A percentile compares a stretch with the other conserved stretches of the same genome.
These are phyloP conservation scores for Mungos mungo DNA, from an alignment of 2,113 vertebrate species.

Conservation along the genomic window DNA sequence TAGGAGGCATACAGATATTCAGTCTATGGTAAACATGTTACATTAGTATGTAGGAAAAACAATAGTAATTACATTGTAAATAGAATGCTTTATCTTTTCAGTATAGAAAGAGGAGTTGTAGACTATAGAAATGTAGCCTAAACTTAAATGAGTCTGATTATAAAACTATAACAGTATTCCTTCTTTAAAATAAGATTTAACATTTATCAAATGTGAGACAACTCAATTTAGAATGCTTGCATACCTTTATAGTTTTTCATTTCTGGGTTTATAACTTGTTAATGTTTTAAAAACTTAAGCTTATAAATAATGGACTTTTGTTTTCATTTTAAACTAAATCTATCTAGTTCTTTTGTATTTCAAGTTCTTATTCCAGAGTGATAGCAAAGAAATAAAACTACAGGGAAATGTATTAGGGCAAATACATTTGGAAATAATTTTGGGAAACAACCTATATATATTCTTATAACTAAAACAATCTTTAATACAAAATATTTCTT, in stretches of 20 bases:
- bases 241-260: background rate
- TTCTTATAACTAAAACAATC: background rate
- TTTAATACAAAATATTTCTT: conserved; percentile 18
- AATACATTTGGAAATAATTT: conserved; percentile 14
- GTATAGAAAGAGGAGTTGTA: background rate
- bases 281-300: background rate
- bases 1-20: background rate
- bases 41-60: background rate
- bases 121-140: background rate
- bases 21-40: background rate
- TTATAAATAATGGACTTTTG: background rate
- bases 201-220: background rate
- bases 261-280: background rate
- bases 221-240: background rate
- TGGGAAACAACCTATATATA: background rate
- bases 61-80: background rate
- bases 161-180: background rate
- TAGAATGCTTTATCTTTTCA: background rate
- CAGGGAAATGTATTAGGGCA: background rate
- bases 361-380: background rate
- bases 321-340: background rate
- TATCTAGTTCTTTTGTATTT: background rate
- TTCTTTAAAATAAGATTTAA: background rate
- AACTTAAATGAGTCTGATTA: background rate
- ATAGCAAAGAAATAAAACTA: background rate